Percentiles rank a stretch among this genome's conserved stretches.
Evolutionary conservation across 2,888 invertebrate genomes (phyloP).

Genomic region (Agrotis puta): DNA sequence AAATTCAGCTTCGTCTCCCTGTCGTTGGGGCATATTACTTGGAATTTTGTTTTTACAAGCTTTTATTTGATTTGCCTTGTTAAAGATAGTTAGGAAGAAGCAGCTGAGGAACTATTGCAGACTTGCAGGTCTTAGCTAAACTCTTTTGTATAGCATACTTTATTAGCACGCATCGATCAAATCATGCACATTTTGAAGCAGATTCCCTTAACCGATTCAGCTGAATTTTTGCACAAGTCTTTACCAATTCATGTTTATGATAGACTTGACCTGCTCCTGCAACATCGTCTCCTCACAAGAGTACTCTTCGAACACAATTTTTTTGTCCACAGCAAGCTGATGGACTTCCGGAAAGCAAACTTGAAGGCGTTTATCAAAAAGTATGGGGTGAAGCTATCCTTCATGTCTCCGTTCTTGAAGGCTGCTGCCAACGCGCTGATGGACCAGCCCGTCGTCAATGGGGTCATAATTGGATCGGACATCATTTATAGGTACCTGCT

Average conservation of each 20-base stretch:
- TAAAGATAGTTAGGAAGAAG: no score
- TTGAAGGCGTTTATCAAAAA: conserved; percentile 97
- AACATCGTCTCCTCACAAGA: no score
- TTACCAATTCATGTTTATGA: no score
- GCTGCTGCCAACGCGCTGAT: conserved; percentile 99
- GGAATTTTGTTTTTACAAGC: not conserved
- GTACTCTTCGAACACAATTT: no score
- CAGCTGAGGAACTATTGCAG: no score
- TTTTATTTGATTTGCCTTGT: not conserved
- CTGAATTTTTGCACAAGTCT: no score
- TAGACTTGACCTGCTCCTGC: no score
- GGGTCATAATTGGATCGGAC: conserved; percentile 96
- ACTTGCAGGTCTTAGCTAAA: no score
- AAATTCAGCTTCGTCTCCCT: not conserved
- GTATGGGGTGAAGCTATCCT: conserved; percentile 98
- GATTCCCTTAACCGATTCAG: no score
- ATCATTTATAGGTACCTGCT: conserved; percentile 91
- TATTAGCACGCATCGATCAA: no score
- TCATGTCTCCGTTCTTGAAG: conserved; percentile 99
- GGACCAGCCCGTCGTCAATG: conserved; percentile 99
- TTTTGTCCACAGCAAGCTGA: conserved; percentile 92
- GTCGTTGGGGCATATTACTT: not conserved
- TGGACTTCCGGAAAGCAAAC: conserved; percentile 97
- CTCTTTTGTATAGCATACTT: no score
- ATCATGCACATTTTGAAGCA: no score